Evolutionary conservation across 2,113 vertebrate genomes (phyloP).

Genomic region (Amphiprion percula): DNA sequence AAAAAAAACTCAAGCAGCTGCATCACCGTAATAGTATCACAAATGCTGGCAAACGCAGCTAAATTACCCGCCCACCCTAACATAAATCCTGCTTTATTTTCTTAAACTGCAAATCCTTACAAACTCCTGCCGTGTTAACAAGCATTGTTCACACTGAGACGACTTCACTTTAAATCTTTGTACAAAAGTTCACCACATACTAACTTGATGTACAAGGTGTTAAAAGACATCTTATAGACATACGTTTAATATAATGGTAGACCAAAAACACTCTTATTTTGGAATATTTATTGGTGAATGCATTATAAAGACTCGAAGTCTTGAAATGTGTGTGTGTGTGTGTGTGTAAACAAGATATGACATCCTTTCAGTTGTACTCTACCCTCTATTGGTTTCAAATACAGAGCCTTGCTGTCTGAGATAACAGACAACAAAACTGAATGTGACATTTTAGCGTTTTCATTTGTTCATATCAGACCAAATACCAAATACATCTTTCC

Average conservation of each 20-base stretch:
- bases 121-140: constrained; percentile 8
- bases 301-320: too few relatives aligned
- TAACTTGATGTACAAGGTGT: not conserved
- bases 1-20: constrained; percentile 19
- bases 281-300: not conserved
- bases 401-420: too few relatives aligned
- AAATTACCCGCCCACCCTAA: constrained; percentile 12
- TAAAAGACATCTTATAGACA: too few relatives aligned
- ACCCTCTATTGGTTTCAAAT: too few relatives aligned
- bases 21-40: constrained; percentile 33
- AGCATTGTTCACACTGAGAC: constrained; percentile 6
- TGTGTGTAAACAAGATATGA: too few relatives aligned
- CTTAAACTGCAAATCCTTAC: constrained; percentile 27
- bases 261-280: not conserved
- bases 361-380: too few relatives aligned
- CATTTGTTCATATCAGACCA: too few relatives aligned
- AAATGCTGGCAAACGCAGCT: constrained; percentile 31
- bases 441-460: too few relatives aligned
- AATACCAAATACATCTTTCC: too few relatives aligned
- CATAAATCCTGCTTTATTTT: constrained; percentile 38
- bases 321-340: too few relatives aligned
- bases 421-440: too few relatives aligned
- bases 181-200: not conserved
- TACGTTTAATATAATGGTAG: too few relatives aligned
- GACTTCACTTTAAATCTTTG: constrained; percentile 20